These are phyloP conservation scores for Butorides virescens DNA, from an alignment of 2,113 vertebrate species.

Conservation along the genomic window DNA sequence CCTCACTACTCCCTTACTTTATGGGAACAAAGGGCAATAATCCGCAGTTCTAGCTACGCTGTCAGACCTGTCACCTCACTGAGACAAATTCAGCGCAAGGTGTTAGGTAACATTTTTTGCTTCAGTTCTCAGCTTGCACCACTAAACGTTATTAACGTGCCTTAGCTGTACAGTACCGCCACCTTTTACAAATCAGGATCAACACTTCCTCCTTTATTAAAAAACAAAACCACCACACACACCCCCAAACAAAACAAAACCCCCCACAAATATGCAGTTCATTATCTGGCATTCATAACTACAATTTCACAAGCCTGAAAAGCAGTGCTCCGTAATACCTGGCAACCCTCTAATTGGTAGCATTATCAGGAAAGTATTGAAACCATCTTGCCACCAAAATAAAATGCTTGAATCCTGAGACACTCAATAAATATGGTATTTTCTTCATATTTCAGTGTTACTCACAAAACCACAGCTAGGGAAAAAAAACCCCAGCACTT, in stretches of 20 bases:
- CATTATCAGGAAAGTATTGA: background rate
- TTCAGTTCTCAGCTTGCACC: background rate
- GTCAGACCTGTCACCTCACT: background rate
- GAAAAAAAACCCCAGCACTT: background rate
- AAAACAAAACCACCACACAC: too few relatives aligned
- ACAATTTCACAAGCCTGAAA: background rate
- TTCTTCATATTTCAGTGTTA: background rate
- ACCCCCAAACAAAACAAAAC: background rate
- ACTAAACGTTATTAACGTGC: background rate
- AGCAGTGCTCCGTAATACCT: background rate
- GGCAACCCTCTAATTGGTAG: background rate
- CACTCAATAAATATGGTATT: background rate
- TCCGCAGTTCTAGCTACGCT: background rate
- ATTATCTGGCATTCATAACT: background rate
- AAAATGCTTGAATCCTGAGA: background rate
- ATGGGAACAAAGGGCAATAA: background rate
- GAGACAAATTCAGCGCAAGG: background rate
- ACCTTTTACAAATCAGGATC: background rate
- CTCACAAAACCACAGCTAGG: background rate
- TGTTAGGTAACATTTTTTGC: background rate
- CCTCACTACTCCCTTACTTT: background rate
- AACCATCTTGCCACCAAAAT: background rate
- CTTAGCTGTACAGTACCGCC: background rate
- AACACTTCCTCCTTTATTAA: background rate
- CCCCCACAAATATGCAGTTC: background rate